A percentile compares a stretch with the other conserved stretches of the same genome.
phyloP scores from a whole-genome alignment of 2,888 invertebrate species.

The Argyresthia albistria region DNA sequence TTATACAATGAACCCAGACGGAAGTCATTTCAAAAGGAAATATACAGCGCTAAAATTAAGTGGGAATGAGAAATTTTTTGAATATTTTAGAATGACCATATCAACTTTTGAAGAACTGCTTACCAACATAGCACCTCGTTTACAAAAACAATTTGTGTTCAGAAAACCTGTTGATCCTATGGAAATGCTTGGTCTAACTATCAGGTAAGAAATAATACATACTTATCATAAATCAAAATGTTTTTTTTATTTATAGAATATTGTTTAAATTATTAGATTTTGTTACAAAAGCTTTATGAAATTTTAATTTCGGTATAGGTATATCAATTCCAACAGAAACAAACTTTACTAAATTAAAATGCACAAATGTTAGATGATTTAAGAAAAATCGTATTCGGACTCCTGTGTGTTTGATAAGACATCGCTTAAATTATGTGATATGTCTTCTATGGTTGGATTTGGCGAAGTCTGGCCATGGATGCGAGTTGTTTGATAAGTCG shows the following conservation, averaged over 20 bases:
- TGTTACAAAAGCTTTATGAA: too few species aligned
- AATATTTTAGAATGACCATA: neutral
- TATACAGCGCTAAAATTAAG: conserved; percentile 12
- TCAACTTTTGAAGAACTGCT: conserved; percentile 14
- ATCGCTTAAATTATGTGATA: neutral
- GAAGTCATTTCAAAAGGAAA: conserved; percentile 14
- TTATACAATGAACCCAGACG: conserved; percentile 7
- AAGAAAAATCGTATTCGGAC: neutral
- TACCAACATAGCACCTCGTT: conserved; percentile 13
- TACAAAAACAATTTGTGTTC: conserved; percentile 15
- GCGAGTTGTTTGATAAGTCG: neutral
- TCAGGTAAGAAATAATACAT: conserved; percentile 8
- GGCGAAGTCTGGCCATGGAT: neutral
- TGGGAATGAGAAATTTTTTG: neutral
- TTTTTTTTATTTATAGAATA: too few species aligned
- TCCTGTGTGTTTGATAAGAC: neutral
- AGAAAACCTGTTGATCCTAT: conserved; percentile 14
- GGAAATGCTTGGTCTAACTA: conserved; percentile 9
- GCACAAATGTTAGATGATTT: neutral
- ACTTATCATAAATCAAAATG: too few species aligned
- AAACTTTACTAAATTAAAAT: too few species aligned
- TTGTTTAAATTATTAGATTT: too few species aligned
- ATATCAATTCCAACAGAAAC: too few species aligned
- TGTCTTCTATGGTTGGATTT: neutral
- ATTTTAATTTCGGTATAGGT: too few species aligned